Evolutionary conservation across 2,797 vertebrate species (phyloP), one percentile per base, ranked within the genome.

Genomic region (Dryobates pubescens): DNA sequence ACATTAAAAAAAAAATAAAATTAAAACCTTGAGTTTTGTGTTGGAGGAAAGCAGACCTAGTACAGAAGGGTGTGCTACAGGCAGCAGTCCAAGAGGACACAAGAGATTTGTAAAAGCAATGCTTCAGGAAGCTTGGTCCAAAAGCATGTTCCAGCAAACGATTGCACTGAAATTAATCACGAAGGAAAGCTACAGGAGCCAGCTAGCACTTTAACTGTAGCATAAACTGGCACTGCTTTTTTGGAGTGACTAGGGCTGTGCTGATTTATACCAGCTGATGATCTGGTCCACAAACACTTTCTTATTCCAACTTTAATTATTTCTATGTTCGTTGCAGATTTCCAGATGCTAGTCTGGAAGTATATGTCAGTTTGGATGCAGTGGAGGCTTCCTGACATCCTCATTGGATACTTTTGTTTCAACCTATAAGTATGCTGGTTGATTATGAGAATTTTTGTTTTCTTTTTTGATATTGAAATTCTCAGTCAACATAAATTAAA

Each of bases 261-360:
- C 62, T 95, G 92, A 95, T 95, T 96, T 95, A 91, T 88, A 95
- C 85, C 91, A 94, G 92, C 92, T 92, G 92, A 95, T 91, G 78
- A 89, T 94, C 91, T 90, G 77, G 74, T 92, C 58, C 63, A 93
- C 93, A 94, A 93, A 91, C 7, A 2, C 86, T 81, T 82, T 92
- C 80, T 77, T 92, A 86, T 84, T 94, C 93, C 91, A 92, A 29
- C 57, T 93, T 88, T 77, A 92, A 89, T 88, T 95, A 80, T 91
- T 94, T 96, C 89, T 89, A 51, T 71, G 63, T 53, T 96, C 82
- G 69, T 93, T 88, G 93, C 91, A 93, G 69, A 63, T 94, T 96
- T 96, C 94, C 94, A 96, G 95, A 94, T 93, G 94, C 68, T 91
- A 69, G 85, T 91, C 91, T 94, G 89, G 81, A 95, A 93, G 71